Evolutionary conservation across 2,888 invertebrate species (phyloP), one percentile per base, ranked within the genome.

Genomic region (Hybos culiciformis): DNA sequence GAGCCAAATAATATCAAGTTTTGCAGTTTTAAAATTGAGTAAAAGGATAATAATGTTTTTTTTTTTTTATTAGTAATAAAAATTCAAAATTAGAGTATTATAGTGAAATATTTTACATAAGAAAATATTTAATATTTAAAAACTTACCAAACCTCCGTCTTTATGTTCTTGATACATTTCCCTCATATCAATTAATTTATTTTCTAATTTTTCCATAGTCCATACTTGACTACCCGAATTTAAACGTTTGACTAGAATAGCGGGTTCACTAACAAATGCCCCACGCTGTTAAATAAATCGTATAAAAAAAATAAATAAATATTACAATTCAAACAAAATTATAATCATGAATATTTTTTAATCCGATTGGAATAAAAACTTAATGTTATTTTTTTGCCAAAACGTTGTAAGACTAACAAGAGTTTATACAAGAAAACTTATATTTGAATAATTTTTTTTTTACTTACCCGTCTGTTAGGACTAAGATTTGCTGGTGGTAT

Each of bases 181-280:
- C 41, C 97, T 74, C 97, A 98, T 97, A 69, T 97, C 96, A 47
- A 97, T 85, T 46, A 98, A 72, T 67, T 96, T 94, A 70, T 96
- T 94, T 70, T 97, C 96, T 53, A 98, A 71, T 67, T 97, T 97
- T 68, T 96, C 96, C 87, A 97, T 90, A 8, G 90, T 87, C 97
- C 97, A 97, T 47, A 97, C 85, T 67, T 97, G 96, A 53, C 84
- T 87, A 48, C 82, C 82, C 57, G 83, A 80, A 41, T 78, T 77
- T 14, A 80, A 78, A 36, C 93, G 77, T 60, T 83, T 83, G 32
- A 97, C 94, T 62, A 94, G 75, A 59, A 98, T 94, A 1, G 97
- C 97, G 7, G 98, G 97, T 62, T 98, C 97, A 53, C 94, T 96
- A 1, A 97, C 93, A 68, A 92, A 91, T 17, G 88, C 84, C 24